A percentile compares a stretch with the other conserved stretches of the same genome.
Evolutionary conservation across 1,140 invertebrate genomes (phyloP).

Genomic region (Ganaspis sp.): DNA sequence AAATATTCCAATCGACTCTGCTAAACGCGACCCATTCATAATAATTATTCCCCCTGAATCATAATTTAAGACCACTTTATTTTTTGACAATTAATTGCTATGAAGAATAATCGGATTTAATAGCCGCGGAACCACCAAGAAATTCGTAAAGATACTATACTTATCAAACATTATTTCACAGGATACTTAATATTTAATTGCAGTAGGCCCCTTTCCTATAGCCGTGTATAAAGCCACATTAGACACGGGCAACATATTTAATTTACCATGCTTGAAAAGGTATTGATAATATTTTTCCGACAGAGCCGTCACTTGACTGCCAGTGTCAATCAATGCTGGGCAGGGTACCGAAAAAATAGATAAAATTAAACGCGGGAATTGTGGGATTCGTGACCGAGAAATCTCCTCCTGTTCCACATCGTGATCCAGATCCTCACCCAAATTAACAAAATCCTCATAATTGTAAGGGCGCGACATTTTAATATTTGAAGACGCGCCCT

Average conservation of each 20-base stretch:
- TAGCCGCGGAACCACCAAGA: constrained; percentile 7
- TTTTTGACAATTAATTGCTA: constrained; percentile 15
- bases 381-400: too few species aligned
- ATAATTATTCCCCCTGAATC: too few species aligned
- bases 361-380: background rate
- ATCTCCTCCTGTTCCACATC: too few species aligned
- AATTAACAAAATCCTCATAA: too few species aligned
- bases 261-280: background rate
- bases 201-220: constrained; percentile 11
- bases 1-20: too few species aligned
- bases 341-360: background rate
- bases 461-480: too few species aligned
- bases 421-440: too few species aligned
- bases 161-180: background rate
- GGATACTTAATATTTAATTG: background rate
- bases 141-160: too few species aligned
- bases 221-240: constrained; percentile 13
- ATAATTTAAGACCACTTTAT: constrained; percentile 18
- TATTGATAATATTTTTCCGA: constrained; percentile 24
- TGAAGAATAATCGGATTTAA: constrained; percentile 11
- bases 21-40: background rate
- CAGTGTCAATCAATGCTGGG: constrained; percentile 18
- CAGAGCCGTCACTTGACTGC: constrained; percentile 21
- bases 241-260: constrained; percentile 22
- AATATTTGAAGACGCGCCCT: too few species aligned